Conservation (phyloP, 1,140 invertebrate genomes). For the Zaprionus camerounensis region DNA sequence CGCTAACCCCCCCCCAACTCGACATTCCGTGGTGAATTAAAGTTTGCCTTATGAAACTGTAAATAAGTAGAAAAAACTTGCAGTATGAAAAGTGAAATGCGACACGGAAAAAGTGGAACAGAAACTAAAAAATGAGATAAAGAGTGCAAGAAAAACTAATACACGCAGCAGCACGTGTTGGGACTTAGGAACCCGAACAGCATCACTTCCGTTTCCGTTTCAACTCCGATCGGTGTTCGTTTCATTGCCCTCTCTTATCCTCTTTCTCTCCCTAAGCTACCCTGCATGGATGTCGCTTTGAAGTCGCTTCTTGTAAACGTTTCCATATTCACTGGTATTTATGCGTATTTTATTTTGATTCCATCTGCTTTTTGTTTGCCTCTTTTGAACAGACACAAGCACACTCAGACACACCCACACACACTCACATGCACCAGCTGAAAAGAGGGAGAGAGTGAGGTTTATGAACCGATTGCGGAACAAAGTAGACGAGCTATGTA, state of each 20-base stretch:
- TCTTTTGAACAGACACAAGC: neutral
- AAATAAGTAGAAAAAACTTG: conserved; percentile 41
- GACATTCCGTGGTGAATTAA: conserved; percentile 16
- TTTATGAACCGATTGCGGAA: conserved; percentile 8
- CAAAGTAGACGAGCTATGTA: conserved; percentile 23
- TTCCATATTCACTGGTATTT: conserved; percentile 53
- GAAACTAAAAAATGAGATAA: conserved; percentile 30
- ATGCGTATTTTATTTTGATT: conserved; percentile 71
- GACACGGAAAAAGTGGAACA: conserved; percentile 31
- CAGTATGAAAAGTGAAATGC: conserved; percentile 61
- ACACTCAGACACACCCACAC: conserved; percentile 7
- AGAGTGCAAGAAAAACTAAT: conserved; percentile 1
- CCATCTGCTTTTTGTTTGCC: conserved; percentile 33
- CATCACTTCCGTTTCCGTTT: conserved; percentile 31
- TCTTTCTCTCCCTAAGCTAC: neutral
- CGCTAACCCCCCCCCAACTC: neutral
- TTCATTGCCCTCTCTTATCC: neutral
- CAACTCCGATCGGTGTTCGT: conserved; percentile 15
- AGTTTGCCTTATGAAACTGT: conserved; percentile 20
- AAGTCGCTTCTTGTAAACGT: conserved; percentile 34
- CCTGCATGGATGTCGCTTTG: conserved; percentile 20
- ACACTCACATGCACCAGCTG: neutral
- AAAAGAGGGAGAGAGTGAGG: neutral
- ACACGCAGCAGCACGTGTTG: conserved; percentile 38
- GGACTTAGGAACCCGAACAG: conserved; percentile 38